Base-by-base conservation (phyloP, 2,113 vertebrate genomes). In the Microcebus tavaratra region DNA sequence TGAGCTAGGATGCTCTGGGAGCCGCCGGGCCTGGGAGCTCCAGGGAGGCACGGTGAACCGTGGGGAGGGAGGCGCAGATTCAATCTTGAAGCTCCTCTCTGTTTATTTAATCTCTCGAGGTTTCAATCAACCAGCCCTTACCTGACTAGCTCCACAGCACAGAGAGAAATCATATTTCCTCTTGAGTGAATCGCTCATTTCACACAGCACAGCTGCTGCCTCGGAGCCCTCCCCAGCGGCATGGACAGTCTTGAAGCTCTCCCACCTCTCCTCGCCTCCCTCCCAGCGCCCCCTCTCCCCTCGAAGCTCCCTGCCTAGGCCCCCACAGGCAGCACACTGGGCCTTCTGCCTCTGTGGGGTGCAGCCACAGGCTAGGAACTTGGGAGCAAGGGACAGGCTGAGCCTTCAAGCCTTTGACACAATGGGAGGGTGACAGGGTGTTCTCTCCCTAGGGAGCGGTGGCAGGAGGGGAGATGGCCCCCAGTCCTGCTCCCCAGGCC, bases 161-260 rank as follows among this genome's bases (percentile, higher is more conserved):
- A 65, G 63, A 82, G 55, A 45, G 83, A 94, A 93, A 92, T 80
- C 61, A 21, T 23, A 36, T 83, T 96, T 96, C 91, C 89, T 86
- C 91, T 83, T 34, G 23, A 86, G 94, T 48, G 59, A 96, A 70
- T 85, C 85, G 20, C 79, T 84, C 73, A 53, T 96, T 96, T 88
- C 72, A 61, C 94, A 80, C 42, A 53, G 90, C 21, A 42, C 61
- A 36, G 63, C 70, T 27, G 45, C 95, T 68, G 21, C 88, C 87
- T n/a, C 42, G 20, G 45, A 76, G 39, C 79, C n/a, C 65, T 86
- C 61, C 39, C 25, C 25, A 55, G 21, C 23, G 72, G 42, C 42
- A 13, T 3, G 7, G 3, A 50, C 3, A 18, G 65, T 27, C 6
- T 42, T 11, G 50, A n/a, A 79, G 42, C 8, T 39, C 75, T 34